phyloP scores from a whole-genome alignment of 1,140 invertebrate genomes.

The Palaemon carinicauda region DNA sequence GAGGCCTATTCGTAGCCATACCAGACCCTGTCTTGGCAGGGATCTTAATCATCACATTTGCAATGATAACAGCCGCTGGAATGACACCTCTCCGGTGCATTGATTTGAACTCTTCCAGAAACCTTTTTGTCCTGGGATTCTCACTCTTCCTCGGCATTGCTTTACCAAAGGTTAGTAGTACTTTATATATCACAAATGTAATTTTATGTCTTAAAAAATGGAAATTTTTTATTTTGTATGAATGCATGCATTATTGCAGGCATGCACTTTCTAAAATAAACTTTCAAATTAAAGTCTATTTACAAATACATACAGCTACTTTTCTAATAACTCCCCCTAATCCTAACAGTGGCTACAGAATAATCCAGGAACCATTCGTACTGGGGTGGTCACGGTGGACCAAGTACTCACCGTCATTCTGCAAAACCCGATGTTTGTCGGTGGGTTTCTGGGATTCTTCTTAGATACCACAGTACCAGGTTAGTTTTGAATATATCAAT shows the following conservation, averaged over 20 bases:
- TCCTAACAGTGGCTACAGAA: not conserved
- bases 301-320: not conserved
- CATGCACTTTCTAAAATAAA: no score
- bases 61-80: constrained; percentile 79
- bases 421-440: constrained; percentile 6
- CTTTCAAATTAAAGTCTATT: not conserved
- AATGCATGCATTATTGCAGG: not conserved
- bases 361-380: not conserved
- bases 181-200: no score
- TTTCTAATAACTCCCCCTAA: not conserved
- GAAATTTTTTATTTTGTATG: not conserved
- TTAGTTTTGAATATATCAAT: not conserved
- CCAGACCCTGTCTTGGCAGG: constrained; percentile 88
- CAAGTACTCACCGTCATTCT: not conserved
- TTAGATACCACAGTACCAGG: not conserved
- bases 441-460: not conserved
- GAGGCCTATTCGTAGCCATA: constrained; percentile 86
- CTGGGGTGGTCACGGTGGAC: not conserved
- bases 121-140: constrained; percentile 15
- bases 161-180: not conserved
- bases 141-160: not conserved
- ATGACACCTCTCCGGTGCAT: not conserved
- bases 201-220: no score
- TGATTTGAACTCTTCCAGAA: constrained; percentile 2
- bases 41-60: constrained; percentile 86